These are phyloP conservation scores for Caenorhabditis uteleia DNA, from an alignment of 2,888 invertebrate species.

Conservation along the genomic window DNA sequence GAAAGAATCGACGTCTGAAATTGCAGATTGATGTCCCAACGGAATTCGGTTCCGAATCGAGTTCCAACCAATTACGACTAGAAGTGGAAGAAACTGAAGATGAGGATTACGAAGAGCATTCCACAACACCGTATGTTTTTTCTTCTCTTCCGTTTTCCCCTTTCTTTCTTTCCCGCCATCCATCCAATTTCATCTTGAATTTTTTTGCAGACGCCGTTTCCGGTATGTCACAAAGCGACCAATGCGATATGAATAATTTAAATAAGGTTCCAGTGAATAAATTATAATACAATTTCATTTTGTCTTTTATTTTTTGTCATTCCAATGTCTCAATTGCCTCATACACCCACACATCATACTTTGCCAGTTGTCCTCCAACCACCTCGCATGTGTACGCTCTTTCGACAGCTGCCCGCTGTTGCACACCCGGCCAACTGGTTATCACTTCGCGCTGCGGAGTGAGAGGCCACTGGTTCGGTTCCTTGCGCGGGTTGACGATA, in stretches of 20 bases:
- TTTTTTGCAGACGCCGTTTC: slow-evolving; percentile 44
- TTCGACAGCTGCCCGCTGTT: slow-evolving; percentile 1
- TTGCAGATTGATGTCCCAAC: slow-evolving; percentile 33
- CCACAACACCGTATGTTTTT: slow-evolving; percentile 27
- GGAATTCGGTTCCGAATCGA: slow-evolving; percentile 16
- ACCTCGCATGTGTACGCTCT: background rate
- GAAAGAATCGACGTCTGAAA: background rate
- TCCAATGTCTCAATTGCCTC: no score
- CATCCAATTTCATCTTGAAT: background rate
- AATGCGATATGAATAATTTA: slow-evolving; percentile 19
- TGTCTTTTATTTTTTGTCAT: no score
- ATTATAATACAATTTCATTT: no score
- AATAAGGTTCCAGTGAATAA: no score
- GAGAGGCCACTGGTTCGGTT: slow-evolving; percentile 11
- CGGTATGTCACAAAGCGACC: slow-evolving; percentile 56
- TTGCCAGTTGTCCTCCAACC: no score
- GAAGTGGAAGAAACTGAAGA: slow-evolving; percentile 16
- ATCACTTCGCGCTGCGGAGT: slow-evolving; percentile 3
- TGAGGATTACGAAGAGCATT: slow-evolving; percentile 33
- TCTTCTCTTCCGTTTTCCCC: no score
- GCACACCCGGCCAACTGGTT: slow-evolving; percentile 22
- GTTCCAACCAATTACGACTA: slow-evolving; percentile 3
- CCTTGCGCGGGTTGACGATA: slow-evolving; percentile 36
- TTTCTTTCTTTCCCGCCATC: no score
- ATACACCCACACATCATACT: no score